Base-by-base conservation (phyloP, 2,888 invertebrate species). In the Amorpha juglandis region DNA sequence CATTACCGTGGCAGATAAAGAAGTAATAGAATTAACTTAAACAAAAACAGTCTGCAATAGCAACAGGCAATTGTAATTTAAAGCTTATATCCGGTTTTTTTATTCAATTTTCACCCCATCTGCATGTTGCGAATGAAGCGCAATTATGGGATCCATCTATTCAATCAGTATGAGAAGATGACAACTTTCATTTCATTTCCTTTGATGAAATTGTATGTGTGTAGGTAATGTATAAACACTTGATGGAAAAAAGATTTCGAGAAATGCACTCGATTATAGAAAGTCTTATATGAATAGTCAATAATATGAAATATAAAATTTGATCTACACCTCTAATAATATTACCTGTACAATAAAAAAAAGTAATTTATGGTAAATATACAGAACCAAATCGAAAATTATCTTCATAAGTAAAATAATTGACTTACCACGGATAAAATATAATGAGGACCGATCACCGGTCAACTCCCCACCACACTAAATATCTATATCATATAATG, bases 391-490 rank as follows among this genome's bases (percentile, higher is more conserved):
- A 27, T 27, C 27, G 4, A 27, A 62, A 27, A 38, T 27, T 38
- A 42, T 16, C 6, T 19, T 12, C 6, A 19, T 16, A 7, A 27
- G 42, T 51, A 51, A 38, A 62, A 38, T 47, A 69, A 63, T 65
- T 27, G 45, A 83, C 87, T 86, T 70, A 88, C 87, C 88, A 69
- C 71, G 66, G 65, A 67, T 45, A 67, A 70, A 71, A 67, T 69
- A 68, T 62, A 69, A 67, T 69, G 63, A 71, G 69, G 70, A 81
- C 83, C 86, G 82, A 82, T 86, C 78, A 68, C 71, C 68, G 82
- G 85, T 87, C 87, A 76, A 79, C 70, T 79, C 77, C 76, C 71
- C 79, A 74, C 80, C 75, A 68, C 78, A 91, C 90, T 90, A 78
- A 85, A 80, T 78, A 78, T 74, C 78, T 66, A 71, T 69, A 19